phyloP scores from a whole-genome alignment of 1,140 invertebrate genomes.

The Lethrus apterus region DNA sequence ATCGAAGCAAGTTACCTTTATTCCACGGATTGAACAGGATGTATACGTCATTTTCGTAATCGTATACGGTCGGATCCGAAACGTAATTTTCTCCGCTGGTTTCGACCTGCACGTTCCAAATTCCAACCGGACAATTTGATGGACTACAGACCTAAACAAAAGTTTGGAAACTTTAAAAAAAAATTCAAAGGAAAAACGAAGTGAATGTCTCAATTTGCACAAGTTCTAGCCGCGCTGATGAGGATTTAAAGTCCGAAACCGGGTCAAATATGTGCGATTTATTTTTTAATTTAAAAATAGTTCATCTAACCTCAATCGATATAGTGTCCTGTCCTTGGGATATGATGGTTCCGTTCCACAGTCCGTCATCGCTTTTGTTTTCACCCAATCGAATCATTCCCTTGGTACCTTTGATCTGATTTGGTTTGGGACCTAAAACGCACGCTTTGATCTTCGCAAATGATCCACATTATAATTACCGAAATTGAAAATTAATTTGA shows the following conservation, averaged over 20 bases:
- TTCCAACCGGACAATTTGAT: conserved; percentile 50
- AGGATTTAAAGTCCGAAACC: not conserved
- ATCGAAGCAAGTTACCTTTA: conserved; percentile 48
- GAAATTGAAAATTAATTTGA: conserved; percentile 53
- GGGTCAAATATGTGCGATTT: not conserved
- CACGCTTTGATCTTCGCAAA: too few species aligned
- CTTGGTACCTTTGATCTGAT: conserved; percentile 50
- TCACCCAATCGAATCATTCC: conserved; percentile 44
- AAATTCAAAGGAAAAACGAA: not conserved
- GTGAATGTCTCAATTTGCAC: not conserved
- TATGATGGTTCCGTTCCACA: not conserved
- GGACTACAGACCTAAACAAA: conserved; percentile 49
- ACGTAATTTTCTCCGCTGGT: conserved; percentile 37
- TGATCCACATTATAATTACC: conserved; percentile 43
- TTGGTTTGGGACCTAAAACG: conserved; percentile 52
- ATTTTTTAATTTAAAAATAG: not conserved
- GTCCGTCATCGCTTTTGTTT: conserved; percentile 37
- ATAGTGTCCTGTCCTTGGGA: not conserved
- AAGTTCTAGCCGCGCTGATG: not conserved
- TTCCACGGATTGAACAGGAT: conserved; percentile 81
- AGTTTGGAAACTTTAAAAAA: conserved; percentile 21
- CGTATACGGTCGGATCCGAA: conserved; percentile 30
- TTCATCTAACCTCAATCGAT: not conserved
- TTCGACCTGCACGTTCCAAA: conserved; percentile 55
- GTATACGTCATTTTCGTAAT: conserved; percentile 57